Evolutionary conservation across 2,797 vertebrate genomes (phyloP).

Genomic region (Rhadinocentrus ornatus): DNA sequence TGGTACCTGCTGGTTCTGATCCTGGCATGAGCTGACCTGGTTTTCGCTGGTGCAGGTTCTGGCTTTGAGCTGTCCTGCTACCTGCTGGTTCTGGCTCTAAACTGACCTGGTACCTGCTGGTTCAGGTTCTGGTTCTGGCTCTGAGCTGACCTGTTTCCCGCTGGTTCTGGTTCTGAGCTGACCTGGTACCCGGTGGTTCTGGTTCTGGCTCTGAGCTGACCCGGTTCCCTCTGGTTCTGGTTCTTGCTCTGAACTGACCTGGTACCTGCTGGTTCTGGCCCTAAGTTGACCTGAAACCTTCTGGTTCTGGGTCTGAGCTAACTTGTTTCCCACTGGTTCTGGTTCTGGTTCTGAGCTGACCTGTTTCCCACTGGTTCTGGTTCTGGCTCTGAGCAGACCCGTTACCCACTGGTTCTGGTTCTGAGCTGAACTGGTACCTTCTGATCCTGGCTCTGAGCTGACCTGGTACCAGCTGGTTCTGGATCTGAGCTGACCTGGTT

Average conservation of each 20-base stretch:
- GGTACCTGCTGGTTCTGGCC: not conserved
- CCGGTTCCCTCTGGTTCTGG: not conserved
- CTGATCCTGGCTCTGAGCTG: not conserved
- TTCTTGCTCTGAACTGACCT: not conserved
- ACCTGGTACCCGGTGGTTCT: not conserved
- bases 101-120: not conserved
- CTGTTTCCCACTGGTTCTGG: not conserved
- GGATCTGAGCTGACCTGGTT: no score
- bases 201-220: not conserved
- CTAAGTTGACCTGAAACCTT: not conserved
- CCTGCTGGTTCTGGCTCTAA: not conserved
- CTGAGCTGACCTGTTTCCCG: not conserved
- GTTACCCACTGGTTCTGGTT: no score
- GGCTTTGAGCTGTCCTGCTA: no score
- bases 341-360: not conserved
- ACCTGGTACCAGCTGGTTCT: no score
- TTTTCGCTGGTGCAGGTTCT: not conserved
- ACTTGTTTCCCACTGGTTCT: not conserved
- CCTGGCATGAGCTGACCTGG: not conserved
- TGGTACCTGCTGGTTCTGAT: not conserved
- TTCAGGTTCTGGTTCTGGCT: not conserved
- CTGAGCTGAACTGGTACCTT: no score
- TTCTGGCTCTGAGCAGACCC: not conserved
- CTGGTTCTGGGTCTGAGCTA: not conserved
- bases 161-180: not conserved